Percentiles rank a stretch among this genome's conserved stretches.
Evolutionary conservation across 1,140 invertebrate genomes (phyloP).

Genomic region (Hylaeus volcanicus): DNA sequence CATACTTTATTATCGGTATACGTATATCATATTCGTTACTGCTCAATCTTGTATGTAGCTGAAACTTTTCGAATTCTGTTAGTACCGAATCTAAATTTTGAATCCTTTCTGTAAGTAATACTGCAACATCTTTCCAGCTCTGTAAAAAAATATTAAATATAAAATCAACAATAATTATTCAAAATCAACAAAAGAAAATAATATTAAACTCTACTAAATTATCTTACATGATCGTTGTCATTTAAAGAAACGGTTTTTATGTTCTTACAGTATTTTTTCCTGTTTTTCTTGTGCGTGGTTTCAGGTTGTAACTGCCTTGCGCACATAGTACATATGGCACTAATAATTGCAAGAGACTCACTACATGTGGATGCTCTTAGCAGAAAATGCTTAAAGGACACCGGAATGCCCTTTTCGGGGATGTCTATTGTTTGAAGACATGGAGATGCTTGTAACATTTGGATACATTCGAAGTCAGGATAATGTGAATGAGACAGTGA

Average conservation of each 20-base stretch:
- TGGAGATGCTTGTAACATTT: slow-evolving; percentile 62
- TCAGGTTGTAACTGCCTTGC: slow-evolving; percentile 66
- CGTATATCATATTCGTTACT: slow-evolving; percentile 54
- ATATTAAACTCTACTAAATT: neutral
- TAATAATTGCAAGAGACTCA: slow-evolving; percentile 76
- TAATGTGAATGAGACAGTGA: slow-evolving; percentile 66
- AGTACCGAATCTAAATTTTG: slow-evolving; percentile 70
- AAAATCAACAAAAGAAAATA: neutral
- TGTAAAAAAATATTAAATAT: slow-evolving; percentile 58
- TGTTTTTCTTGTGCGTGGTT: slow-evolving; percentile 73
- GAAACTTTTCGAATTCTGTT: slow-evolving; percentile 71
- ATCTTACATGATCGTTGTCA: slow-evolving; percentile 59
- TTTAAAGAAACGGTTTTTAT: slow-evolving; percentile 64
- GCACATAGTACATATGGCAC: slow-evolving; percentile 71
- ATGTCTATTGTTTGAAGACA: slow-evolving; percentile 68
- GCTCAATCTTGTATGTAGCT: slow-evolving; percentile 67
- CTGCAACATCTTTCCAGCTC: slow-evolving; percentile 73
- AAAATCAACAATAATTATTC: slow-evolving; percentile 14
- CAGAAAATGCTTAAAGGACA: slow-evolving; percentile 74
- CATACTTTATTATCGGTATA: slow-evolving; percentile 64
- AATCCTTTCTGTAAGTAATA: slow-evolving; percentile 69
- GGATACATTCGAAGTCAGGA: slow-evolving; percentile 72
- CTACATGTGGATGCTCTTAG: slow-evolving; percentile 76
- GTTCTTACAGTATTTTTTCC: slow-evolving; percentile 74
- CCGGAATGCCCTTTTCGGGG: slow-evolving; percentile 66